Evolutionary conservation across 2,888 invertebrate species (phyloP).

Genomic region (Lepetodrilus schrolli): DNA sequence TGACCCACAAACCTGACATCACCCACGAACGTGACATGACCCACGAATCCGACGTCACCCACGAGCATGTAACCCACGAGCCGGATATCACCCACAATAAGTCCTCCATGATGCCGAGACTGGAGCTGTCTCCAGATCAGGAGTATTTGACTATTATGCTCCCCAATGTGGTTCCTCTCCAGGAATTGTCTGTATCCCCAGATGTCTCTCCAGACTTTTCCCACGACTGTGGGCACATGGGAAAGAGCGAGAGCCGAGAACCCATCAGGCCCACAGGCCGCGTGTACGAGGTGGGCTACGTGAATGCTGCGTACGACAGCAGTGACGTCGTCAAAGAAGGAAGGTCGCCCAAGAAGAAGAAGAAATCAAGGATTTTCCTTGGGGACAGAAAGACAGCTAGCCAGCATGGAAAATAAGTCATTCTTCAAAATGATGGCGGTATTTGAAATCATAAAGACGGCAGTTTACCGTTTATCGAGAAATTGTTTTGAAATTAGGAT

Average conservation of each 20-base stretch:
- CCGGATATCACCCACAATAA: conserved; percentile 3
- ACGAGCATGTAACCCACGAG: neutral
- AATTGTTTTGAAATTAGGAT: too few relatives aligned
- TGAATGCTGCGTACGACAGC: conserved; percentile 29
- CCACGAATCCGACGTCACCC: neutral
- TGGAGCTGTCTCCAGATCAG: neutral
- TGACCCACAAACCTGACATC: too few relatives aligned
- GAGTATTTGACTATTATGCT: neutral
- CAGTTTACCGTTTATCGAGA: too few relatives aligned
- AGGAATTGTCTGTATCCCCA: neutral
- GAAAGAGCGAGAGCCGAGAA: neutral
- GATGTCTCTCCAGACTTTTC: neutral
- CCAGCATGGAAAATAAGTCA: neutral
- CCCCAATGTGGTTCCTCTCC: neutral
- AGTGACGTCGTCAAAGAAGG: conserved; percentile 14
- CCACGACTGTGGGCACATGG: neutral
- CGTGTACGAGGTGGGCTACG: conserved; percentile 20
- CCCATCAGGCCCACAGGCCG: neutral
- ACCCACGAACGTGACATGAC: neutral
- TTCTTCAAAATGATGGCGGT: too few relatives aligned
- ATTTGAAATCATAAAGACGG: too few relatives aligned
- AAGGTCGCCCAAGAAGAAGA: conserved; percentile 24
- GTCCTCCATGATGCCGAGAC: neutral
- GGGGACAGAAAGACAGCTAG: neutral
- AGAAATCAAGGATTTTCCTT: neutral